These are phyloP conservation scores for Crotalus helleri DNA, from an alignment of 2,113 vertebrate species.

Conservation along the genomic window DNA sequence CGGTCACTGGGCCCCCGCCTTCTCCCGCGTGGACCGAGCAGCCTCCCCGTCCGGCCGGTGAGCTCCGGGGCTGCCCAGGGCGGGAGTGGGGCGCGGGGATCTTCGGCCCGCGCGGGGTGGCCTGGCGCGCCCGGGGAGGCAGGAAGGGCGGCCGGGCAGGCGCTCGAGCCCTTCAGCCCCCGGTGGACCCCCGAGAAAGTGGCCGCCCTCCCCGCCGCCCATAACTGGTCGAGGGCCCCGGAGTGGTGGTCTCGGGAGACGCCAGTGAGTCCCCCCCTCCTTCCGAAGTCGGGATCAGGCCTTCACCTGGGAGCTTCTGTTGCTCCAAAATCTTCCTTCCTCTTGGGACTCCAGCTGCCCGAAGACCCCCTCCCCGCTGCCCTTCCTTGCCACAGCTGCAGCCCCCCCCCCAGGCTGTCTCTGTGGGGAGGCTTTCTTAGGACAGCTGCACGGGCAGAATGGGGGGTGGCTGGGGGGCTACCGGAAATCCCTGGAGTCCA, in stretches of 20 bases:
- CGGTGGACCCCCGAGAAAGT: neutral
- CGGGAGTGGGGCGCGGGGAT: neutral
- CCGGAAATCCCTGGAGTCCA: neutral
- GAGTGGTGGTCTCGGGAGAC: neutral
- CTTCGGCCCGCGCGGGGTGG: neutral
- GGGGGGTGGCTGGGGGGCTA: no score
- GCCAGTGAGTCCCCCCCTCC: neutral
- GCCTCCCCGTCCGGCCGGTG: neutral
- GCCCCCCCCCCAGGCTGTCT: neutral
- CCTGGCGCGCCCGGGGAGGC: no score
- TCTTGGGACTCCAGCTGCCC: neutral
- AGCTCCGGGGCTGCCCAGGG: neutral
- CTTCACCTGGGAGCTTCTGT: no score
- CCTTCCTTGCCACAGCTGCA: neutral
- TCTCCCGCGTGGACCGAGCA: neutral
- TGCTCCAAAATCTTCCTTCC: neutral
- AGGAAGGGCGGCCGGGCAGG: no score
- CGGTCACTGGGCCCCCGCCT: neutral
- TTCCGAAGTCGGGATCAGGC: neutral
- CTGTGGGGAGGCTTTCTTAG: neutral
- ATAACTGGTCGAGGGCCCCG: neutral
- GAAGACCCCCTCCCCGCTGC: neutral
- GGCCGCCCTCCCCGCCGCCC: neutral
- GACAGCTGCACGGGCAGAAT: neutral
- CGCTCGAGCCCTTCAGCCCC: neutral